Conservation (phyloP, 2,113 vertebrate species). For the Calypte anna region DNA sequence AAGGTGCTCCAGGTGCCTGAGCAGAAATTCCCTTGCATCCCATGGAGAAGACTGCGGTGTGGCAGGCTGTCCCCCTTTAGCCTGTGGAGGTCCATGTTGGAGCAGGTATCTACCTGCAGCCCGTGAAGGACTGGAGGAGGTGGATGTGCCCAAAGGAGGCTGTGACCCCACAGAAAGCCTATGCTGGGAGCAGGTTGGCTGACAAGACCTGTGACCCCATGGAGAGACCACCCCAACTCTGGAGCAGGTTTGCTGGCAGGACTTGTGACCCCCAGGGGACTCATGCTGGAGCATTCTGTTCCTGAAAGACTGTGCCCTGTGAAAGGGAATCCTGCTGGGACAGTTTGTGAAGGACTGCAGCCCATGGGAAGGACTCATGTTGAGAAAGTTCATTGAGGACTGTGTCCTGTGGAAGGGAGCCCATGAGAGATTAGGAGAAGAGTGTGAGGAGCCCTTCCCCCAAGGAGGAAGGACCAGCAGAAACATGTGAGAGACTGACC, state of each 20-base stretch:
- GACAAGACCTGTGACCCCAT: background rate
- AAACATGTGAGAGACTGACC: background rate
- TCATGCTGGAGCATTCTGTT: background rate
- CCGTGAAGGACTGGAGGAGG: no score
- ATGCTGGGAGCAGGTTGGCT: background rate
- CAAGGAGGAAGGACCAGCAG: background rate
- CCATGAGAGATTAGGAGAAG: fast-evolving
- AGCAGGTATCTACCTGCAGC: no score
- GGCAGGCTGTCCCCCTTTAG: no score
- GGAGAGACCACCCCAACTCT: background rate
- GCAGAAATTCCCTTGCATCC: no score
- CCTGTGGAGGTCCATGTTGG: no score
- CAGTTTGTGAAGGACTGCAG: background rate
- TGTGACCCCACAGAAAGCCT: background rate
- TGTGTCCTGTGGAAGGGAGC: background rate
- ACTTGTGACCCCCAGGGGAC: background rate
- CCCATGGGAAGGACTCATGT: background rate
- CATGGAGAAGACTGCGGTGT: no score
- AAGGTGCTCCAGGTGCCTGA: no score
- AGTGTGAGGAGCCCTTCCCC: background rate
- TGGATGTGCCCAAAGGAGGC: background rate
- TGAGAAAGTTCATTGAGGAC: background rate
- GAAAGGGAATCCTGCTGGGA: background rate
- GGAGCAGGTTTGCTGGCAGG: background rate
- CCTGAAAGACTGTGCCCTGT: background rate